phyloP scores from a whole-genome alignment of 2,113 vertebrate species.

The Heptranchias perlo region DNA sequence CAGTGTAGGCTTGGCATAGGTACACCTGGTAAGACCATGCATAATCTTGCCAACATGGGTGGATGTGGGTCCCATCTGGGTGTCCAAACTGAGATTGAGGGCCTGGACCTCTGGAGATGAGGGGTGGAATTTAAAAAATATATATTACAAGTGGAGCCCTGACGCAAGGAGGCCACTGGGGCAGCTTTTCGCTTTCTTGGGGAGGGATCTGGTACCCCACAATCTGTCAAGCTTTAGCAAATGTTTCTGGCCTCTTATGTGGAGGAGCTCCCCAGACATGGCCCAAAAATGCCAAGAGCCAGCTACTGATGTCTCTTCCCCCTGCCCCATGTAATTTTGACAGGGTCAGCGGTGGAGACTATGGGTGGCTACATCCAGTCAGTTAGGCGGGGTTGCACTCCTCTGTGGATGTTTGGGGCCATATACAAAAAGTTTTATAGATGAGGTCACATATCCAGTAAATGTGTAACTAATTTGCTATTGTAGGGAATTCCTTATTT shows the following conservation, averaged over 20 bases:
- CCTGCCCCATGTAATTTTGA: not conserved
- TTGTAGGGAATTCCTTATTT: too few species aligned
- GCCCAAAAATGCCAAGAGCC: not conserved
- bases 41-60: not conserved
- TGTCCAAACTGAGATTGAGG: not conserved
- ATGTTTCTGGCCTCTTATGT: not conserved
- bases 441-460: not conserved
- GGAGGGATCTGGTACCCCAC: too few species aligned
- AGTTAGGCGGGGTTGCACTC: not conserved
- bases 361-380: not conserved
- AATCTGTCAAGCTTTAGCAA: not conserved
- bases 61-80: not conserved
- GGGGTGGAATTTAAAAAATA: not conserved
- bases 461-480: not conserved
- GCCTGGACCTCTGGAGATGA: not conserved
- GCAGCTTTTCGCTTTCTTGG: not conserved
- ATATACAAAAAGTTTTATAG: not conserved
- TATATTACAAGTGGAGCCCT: not conserved
- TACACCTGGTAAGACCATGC: not conserved
- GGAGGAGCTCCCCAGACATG: not conserved
- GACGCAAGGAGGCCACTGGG: not conserved
- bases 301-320: not conserved
- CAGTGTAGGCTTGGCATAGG: not conserved
- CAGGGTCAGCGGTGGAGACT: not conserved
- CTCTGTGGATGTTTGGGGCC: not conserved